phyloP scores from a whole-genome alignment of 2,888 invertebrate genomes.

The Oscheius sp. region DNA sequence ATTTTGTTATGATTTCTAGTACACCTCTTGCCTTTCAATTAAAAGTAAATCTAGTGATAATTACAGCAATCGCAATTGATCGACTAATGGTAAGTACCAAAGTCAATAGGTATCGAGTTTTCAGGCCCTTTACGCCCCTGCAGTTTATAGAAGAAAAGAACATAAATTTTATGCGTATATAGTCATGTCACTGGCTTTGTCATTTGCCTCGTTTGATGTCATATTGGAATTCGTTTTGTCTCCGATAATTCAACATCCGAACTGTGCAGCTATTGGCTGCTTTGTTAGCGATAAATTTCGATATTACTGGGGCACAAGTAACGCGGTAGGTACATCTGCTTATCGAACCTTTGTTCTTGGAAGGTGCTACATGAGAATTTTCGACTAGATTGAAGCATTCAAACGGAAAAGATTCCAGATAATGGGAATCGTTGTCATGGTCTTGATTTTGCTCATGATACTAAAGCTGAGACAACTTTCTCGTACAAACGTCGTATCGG shows the following conservation, averaged over 20 bases:
- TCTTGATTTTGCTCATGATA: not conserved
- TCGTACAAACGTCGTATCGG: not conserved
- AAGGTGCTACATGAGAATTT: too few species aligned
- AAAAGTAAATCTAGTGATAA: conserved; percentile 9
- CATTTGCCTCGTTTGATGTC: not conserved
- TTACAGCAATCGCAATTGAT: conserved; percentile 5
- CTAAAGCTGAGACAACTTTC: not conserved
- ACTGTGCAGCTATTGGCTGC: conserved; percentile 23
- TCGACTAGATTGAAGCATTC: too few species aligned
- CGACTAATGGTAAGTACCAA: conserved; percentile 5
- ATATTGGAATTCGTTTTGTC: not conserved
- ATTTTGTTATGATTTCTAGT: not conserved
- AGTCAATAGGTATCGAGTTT: not conserved
- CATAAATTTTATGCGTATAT: not conserved
- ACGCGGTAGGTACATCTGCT: not conserved
- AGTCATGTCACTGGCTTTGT: not conserved
- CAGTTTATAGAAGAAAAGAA: not conserved
- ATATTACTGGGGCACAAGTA: conserved; percentile 23
- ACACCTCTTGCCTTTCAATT: conserved; percentile 8
- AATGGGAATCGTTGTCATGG: conserved; percentile 12
- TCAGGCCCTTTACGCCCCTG: conserved; percentile 11
- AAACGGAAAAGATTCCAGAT: not conserved
- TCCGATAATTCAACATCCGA: not conserved
- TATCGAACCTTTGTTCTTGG: not conserved
- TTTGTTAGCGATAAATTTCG: conserved; percentile 2